A percentile compares a stretch with the other conserved stretches of the same genome.
Evolutionary conservation across 2,797 vertebrate species (phyloP).

Genomic region (Ctenopoma kingsleyae): DNA sequence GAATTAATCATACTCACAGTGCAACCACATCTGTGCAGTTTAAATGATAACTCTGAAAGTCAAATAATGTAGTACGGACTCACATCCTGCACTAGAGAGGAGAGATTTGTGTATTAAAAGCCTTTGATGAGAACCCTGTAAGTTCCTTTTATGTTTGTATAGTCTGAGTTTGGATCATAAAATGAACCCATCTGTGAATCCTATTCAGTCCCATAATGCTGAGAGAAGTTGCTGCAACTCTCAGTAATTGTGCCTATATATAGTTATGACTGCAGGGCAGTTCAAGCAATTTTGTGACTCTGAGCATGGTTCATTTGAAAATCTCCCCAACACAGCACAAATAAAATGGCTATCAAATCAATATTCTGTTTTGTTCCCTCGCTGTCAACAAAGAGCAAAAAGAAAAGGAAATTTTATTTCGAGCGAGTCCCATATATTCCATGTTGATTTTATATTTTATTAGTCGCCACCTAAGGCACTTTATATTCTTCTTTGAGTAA

Average conservation of each 20-base stretch:
- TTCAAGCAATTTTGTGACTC: conserved; percentile 6
- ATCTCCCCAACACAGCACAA: conserved; percentile 18
- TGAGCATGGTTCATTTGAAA: conserved; percentile 38
- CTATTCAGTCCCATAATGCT: conserved; percentile 30
- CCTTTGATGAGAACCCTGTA: conserved; percentile 43
- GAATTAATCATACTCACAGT: conserved; percentile 22
- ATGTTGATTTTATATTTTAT: conserved; percentile 3
- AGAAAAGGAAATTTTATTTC: neutral
- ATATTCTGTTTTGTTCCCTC: neutral
- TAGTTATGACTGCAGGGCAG: conserved; percentile 33
- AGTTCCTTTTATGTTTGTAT: conserved; percentile 40
- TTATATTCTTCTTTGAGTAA: neutral
- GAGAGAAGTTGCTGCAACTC: conserved; percentile 25
- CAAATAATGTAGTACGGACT: conserved; percentile 28
- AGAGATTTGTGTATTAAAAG: conserved; percentile 33
- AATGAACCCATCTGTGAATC: conserved; percentile 62
- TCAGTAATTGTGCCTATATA: conserved; percentile 50
- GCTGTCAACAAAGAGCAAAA: neutral
- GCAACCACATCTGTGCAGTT: conserved; percentile 9
- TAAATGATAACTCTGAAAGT: conserved; percentile 12
- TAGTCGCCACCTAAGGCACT: neutral
- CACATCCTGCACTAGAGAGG: conserved; percentile 31
- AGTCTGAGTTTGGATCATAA: conserved; percentile 44
- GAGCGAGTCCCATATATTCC: neutral
- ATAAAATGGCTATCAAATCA: neutral